These are phyloP conservation scores for Myopa tessellatipennis DNA, from an alignment of 2,888 invertebrate genomes.

Conservation along the genomic window DNA sequence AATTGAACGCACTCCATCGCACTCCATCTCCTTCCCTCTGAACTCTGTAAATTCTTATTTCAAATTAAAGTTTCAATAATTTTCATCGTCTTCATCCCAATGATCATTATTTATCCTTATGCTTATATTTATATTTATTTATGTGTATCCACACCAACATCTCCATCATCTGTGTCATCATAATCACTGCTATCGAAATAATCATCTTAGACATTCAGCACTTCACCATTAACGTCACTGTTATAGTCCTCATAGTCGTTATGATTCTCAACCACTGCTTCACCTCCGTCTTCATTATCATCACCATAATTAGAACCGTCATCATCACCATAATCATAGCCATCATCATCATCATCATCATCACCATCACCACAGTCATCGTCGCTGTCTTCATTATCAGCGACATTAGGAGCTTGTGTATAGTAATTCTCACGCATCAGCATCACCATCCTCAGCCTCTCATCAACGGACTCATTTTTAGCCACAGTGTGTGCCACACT, in stretches of 20 bases:
- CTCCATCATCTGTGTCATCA: background rate
- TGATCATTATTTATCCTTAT: background rate
- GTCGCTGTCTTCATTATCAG: too few species aligned
- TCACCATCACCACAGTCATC: too few species aligned
- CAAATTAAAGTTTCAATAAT: background rate
- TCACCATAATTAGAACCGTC: too few species aligned
- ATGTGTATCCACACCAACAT: background rate
- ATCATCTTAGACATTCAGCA: background rate
- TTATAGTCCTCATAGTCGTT: slow-evolving; percentile 4
- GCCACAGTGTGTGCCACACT: background rate
- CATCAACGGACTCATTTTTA: slow-evolving; percentile 3
- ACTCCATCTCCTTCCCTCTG: too few species aligned
- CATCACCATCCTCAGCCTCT: slow-evolving; percentile 2
- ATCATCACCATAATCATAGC: too few species aligned
- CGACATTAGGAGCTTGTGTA: too few species aligned
- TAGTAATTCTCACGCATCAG: background rate
- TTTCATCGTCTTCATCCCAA: background rate
- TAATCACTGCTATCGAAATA: background rate
- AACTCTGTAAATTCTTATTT: too few species aligned
- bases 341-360: too few species aligned
- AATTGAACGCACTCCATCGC: too few species aligned
- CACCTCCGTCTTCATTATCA: background rate
- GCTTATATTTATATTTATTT: background rate
- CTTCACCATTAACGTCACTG: background rate
- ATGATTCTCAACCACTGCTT: background rate